Conservation (phyloP, 2,113 vertebrate species). For the Ramphastos sulfuratus region DNA sequence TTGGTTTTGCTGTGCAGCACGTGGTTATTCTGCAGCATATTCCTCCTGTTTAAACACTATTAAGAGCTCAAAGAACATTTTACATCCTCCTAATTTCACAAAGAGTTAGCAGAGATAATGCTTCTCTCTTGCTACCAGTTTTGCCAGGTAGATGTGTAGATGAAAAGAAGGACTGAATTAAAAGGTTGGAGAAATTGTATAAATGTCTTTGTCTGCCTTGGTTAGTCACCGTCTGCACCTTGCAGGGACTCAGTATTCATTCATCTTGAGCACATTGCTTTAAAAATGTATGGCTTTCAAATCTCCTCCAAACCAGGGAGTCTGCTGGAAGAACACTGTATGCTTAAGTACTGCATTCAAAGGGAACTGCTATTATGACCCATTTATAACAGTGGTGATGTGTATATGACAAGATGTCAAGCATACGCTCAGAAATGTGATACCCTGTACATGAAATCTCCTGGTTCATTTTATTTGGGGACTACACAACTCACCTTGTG, state of each 20-base stretch:
- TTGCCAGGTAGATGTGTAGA: not conserved
- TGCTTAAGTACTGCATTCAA: not conserved
- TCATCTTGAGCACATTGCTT: not conserved
- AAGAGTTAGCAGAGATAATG: not conserved
- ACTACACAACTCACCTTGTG: slow-evolving; percentile 22
- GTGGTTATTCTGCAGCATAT: not conserved
- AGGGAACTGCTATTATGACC: not conserved
- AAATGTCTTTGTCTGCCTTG: not conserved
- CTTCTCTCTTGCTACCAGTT: not conserved
- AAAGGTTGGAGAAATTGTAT: not conserved
- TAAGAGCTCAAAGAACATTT: not conserved
- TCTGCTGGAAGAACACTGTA: not conserved
- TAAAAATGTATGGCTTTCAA: not conserved
- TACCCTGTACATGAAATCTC: slow-evolving; percentile 31
- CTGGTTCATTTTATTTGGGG: not conserved
- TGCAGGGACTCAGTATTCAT: not conserved
- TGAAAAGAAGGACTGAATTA: not conserved
- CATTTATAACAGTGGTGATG: slow-evolving; percentile 47
- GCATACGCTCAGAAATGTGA: slow-evolving; percentile 53
- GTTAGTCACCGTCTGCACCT: not conserved
- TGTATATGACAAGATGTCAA: slow-evolving; percentile 52
- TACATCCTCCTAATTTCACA: not conserved
- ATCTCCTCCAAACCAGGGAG: not conserved
- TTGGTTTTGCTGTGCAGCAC: not conserved
- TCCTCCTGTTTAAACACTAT: not conserved